Evolutionary conservation across 2,113 vertebrate species (phyloP), one percentile per base, ranked within the genome.

Genomic region (Equus quagga): DNA sequence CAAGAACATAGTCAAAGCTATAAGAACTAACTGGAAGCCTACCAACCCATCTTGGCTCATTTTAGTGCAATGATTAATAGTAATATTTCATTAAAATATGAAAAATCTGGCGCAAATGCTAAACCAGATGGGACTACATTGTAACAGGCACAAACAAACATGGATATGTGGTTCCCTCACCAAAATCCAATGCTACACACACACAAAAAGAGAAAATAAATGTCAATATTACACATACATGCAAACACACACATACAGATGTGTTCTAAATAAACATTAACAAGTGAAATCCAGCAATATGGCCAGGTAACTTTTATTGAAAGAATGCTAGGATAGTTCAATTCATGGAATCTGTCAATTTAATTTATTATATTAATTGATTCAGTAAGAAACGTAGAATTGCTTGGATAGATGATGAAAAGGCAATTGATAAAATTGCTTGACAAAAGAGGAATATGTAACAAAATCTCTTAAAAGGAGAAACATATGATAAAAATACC

Each of bases 71-170:
- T 2, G 5, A 10, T 84, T 44, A 93, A 41, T 33, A 69, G 8
- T 17, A 31, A 64, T 26, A 60, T 12, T 80, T 92, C 7, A 92
- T 73, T 94, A 89, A 87, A 93, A 92, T 64, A 83, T 60, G 26
- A 65, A 86, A 83, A 94, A 65, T 23, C 10, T 60, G 31, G 26
- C 49, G 54, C 46, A 90, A 67, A 80, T 79, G 33, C 3, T 87
- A 64, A 89, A 64, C 64, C 44, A 80, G 36, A 70, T 58, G 18
- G 2, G 23, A 65, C 9, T 11, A 31, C 8, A 60, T 64, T 49
- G 10, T 54, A 75, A 90, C 49, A 0, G 1, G 19, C 67, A 83
- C 19, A 93, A 60, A 87, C 26, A 67, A 60, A 87, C 33, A 67
- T 26, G 36, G 54, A 46, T 26, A 17, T 73, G 36, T 78, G 19